phyloP scores from a whole-genome alignment of 2,113 vertebrate species.

The Australoheros scitulus region DNA sequence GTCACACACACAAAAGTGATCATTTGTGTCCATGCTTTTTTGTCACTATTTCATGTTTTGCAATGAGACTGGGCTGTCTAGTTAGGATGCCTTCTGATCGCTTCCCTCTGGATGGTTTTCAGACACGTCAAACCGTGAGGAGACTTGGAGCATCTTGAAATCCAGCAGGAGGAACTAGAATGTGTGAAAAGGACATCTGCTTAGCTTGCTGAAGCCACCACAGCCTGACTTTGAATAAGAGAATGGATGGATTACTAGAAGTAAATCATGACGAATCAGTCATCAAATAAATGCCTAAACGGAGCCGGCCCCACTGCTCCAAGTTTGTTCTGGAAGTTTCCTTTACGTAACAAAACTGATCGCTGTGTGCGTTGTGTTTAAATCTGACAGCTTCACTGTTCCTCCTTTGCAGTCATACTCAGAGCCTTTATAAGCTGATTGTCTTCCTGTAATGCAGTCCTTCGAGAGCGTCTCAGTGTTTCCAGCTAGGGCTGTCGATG shows the following conservation, averaged over 20 bases:
- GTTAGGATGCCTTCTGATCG: no score
- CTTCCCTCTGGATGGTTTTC: no score
- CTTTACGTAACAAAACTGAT: neutral
- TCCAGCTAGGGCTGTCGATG: conserved; percentile 2
- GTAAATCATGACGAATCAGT: neutral
- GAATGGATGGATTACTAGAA: neutral
- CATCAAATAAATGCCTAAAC: neutral
- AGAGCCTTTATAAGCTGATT: conserved; percentile 63
- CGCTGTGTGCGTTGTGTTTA: neutral
- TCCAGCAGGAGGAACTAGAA: neutral
- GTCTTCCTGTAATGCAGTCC: conserved; percentile 22
- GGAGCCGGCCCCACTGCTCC: neutral
- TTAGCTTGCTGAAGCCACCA: no score
- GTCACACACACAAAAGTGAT: no score
- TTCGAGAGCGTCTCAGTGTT: conserved; percentile 7
- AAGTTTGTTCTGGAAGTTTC: neutral
- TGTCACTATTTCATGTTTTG: no score
- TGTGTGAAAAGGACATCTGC: no score
- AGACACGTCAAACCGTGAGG: no score
- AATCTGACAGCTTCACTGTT: neutral
- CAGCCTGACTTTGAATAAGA: neutral
- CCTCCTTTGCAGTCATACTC: conserved; percentile 11
- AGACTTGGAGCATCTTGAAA: neutral
- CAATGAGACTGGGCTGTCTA: no score
- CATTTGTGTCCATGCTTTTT: no score